Evolutionary conservation across 2,113 vertebrate species (phyloP).

Genomic region (Falcunculus frontatus): DNA sequence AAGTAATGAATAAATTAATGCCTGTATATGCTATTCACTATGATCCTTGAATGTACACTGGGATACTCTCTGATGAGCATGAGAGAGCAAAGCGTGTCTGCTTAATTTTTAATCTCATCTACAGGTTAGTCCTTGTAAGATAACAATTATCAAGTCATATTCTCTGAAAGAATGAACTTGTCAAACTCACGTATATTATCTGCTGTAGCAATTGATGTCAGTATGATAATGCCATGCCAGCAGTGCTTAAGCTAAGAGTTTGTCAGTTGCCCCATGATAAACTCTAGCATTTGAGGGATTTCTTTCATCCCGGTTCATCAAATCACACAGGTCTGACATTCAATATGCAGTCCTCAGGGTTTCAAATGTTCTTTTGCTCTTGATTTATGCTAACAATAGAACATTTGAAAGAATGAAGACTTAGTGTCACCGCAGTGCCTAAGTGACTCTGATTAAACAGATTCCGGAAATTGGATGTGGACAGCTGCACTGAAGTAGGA

Average conservation of each 20-base stretch:
- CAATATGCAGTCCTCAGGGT: not conserved
- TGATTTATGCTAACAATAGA: conserved; percentile 19
- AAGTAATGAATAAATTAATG: not conserved
- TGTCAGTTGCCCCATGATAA: conserved; percentile 49
- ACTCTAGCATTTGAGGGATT: conserved; percentile 10
- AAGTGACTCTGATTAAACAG: conserved; percentile 5
- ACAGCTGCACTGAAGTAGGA: not conserved
- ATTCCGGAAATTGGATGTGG: not conserved
- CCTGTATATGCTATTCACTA: not conserved
- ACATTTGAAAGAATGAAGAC: conserved; percentile 27
- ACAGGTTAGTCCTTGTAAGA: not conserved
- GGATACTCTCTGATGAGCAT: not conserved
- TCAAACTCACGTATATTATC: conserved; percentile 20
- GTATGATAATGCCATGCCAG: not conserved
- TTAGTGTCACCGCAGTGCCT: not conserved
- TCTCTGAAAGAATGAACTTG: conserved; percentile 30
- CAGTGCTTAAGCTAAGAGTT: conserved; percentile 53
- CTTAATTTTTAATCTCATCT: conserved; percentile 51
- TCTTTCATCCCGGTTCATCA: conserved; percentile 32
- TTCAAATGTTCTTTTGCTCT: conserved; percentile 29
- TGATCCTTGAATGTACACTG: not conserved
- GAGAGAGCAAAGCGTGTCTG: not conserved
- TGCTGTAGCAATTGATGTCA: conserved; percentile 39
- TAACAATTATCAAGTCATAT: conserved; percentile 47
- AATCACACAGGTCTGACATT: conserved; percentile 18